Base-by-base conservation (phyloP, 2,888 invertebrate genomes). In the Microctonus aethiopoides region DNA sequence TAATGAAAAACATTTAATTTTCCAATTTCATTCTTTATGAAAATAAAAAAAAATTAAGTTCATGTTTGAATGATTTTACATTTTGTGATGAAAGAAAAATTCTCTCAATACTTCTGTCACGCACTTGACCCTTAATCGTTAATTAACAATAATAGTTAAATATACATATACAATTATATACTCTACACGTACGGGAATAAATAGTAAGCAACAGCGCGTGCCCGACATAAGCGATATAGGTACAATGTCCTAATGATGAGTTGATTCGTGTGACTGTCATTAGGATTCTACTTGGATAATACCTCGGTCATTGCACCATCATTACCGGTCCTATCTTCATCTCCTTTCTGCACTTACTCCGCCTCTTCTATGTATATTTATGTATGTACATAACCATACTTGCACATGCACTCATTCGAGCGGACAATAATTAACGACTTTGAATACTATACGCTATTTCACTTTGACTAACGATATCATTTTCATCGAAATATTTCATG, bases 241-340 rank as follows among this genome's bases (percentile, higher is more conserved):
- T 20, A 5, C 39, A 9, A 39, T 9, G 39, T n/a, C 26, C 39
- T 41, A 61, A 61, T 61, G 61, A 61, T 41, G 36, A 41, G 41
- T 26, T n/a, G 61, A 61, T 61, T 41, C 39, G 61, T 61, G 39
- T 24, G n/a, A 61, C 41, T 11, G 41, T 41, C 61, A 61, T 61
- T 26, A 56, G 56, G 56, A 56, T 56, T 41, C 61, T 41, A 24
- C 61, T 24, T 39, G 39, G 26, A 61, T 61, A 61, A 61, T 61
- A 61, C 41, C 24, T 41, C 41, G 41, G 61, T 24, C 61, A 24
- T 61, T 61, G 61, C 41, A 26, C 56, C 56, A 13, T 56, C 56
- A 56, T 56, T 56, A 56, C 56, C 56, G 9, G 10, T 26, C 13
- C 13, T 29, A 29, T 9, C 13, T 26, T 26, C 9, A 11, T 26